Percentiles rank a stretch among this genome's conserved stretches.
Conservation (phyloP, 2,113 vertebrate genomes). For the Paedocypris sp. region DNA sequence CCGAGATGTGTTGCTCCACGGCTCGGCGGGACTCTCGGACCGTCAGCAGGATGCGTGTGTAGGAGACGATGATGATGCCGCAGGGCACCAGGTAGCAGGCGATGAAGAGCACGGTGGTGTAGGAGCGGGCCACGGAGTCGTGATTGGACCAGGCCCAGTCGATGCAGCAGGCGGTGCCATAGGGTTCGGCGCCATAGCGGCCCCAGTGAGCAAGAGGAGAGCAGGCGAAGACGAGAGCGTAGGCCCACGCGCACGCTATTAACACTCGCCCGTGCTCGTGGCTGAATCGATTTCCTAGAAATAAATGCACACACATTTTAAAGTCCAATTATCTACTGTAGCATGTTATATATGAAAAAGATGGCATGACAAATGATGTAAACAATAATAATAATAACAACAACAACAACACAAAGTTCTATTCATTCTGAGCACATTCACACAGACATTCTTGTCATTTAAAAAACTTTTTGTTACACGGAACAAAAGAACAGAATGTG, state of each 20-base stretch:
- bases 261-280: constrained; percentile 41
- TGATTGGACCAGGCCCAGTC: constrained; percentile 43
- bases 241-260: constrained; percentile 47
- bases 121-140: constrained; percentile 34
- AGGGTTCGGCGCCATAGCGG: constrained; percentile 45
- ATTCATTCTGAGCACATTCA: too few species aligned
- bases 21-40: constrained; percentile 49
- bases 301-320: background rate
- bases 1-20: constrained; percentile 39
- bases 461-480: too few species aligned
- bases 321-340: too few species aligned
- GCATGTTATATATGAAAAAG: too few species aligned
- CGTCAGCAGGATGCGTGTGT: constrained; percentile 49
- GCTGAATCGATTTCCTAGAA: constrained; percentile 48
- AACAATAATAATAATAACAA: too few species aligned
- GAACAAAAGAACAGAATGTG: too few species aligned
- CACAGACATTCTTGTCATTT: too few species aligned
- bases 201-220: constrained; percentile 50
- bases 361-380: too few species aligned
- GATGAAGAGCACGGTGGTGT: constrained; percentile 42
- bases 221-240: constrained; percentile 46
- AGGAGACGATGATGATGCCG: constrained; percentile 45
- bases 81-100: constrained; percentile 51
- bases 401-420: too few species aligned
- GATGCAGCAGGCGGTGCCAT: constrained; percentile 54